Evolutionary conservation across 2,113 vertebrate genomes (phyloP), one percentile per base, ranked within the genome.

Genomic region (Lycaon pictus): DNA sequence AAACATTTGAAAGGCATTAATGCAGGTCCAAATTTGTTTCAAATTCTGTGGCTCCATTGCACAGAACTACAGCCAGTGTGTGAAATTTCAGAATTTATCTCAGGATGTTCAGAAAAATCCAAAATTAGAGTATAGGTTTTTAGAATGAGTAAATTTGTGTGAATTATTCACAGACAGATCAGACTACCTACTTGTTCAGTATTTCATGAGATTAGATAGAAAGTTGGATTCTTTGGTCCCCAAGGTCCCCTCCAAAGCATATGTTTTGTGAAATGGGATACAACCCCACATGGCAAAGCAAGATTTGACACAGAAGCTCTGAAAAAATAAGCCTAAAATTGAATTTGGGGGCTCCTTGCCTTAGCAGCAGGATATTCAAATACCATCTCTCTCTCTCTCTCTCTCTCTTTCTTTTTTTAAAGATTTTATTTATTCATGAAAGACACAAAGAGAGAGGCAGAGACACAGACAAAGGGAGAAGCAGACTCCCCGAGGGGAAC

Each of bases 31-130:
- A 87, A n/a, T 71, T 89, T 58, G 27, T 71, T 63, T 94, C 90
- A 79, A 97, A 35, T 6, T 29, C 74, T 60, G 2, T 35, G 51
- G 1, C 17, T 90, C n/a, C 48, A 81, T 29, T 58, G 32, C 16
- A 67, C n/a, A 72, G 32, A 89, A 72, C 25, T 88, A 91, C 10
- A 93, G 10, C 20, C 67, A 92, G 62, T 65, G 43, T 35, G 67
- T 90, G 65, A 94, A 67, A 85, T 55, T 89, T 85, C 65, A 91
- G 29, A 85, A 76, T 93, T 79, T 88, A 51, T 56, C 27, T 92
- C 11, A 51, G 51, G 48, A 53, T 6, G 60, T 90, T 85, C 60
- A 74, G 22, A 96, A 23, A 51, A 96, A 56, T 76, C 17, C 22
- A 63, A 63, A 92, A 13, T 74, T 35, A 91, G n/a, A 56, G 37